phyloP scores from a whole-genome alignment of 2,797 vertebrate genomes.

The Protonibea diacanthus region DNA sequence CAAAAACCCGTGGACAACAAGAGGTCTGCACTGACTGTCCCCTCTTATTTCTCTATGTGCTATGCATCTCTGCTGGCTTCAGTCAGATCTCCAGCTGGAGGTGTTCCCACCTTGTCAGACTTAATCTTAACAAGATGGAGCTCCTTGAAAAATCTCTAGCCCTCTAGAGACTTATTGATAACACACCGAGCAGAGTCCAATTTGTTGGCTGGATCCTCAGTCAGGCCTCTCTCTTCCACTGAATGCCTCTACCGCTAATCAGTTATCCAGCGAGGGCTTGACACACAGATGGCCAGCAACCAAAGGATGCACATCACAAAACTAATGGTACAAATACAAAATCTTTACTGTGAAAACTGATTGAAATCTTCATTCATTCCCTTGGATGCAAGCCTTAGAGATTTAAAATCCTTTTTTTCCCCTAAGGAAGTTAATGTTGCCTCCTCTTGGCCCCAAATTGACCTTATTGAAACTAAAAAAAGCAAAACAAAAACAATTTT shows the following conservation, averaged over 20 bases:
- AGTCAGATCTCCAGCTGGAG: background rate
- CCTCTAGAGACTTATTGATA: background rate
- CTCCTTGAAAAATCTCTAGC: constrained; percentile 13
- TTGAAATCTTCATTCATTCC: too few relatives aligned
- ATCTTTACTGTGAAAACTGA: too few relatives aligned
- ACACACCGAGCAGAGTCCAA: background rate
- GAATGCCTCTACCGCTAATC: constrained; percentile 10
- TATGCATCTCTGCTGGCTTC: background rate
- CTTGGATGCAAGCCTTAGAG: too few relatives aligned
- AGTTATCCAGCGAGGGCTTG: background rate
- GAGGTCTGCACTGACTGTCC: background rate
- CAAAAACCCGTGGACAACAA: background rate
- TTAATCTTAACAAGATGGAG: background rate
- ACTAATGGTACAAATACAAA: background rate
- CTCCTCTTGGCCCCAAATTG: background rate
- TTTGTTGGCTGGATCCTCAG: background rate
- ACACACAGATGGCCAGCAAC: background rate
- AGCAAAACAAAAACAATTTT: background rate
- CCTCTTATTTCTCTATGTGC: background rate
- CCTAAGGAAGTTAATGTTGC: background rate
- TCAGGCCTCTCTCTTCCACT: constrained; percentile 1
- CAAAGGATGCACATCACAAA: background rate
- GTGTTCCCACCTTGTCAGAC: background rate
- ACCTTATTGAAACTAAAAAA: background rate
- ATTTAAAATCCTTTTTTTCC: background rate